Evolutionary conservation across 2,797 vertebrate genomes (phyloP).

Genomic region (Gorsachius magnificus): DNA sequence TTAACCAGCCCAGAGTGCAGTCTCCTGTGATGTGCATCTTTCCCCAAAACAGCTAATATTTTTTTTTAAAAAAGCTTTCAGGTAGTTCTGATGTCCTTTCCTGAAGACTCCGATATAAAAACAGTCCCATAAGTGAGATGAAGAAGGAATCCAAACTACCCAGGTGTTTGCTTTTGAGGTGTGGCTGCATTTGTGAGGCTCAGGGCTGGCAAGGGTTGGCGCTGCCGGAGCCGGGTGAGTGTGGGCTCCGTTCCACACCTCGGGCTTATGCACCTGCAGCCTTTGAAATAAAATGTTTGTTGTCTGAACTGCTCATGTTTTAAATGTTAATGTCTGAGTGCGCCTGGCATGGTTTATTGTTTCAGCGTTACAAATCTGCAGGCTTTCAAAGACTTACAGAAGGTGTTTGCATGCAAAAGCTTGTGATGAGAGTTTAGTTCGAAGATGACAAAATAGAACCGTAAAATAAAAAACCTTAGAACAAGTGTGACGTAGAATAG

Average conservation of each 20-base stretch:
- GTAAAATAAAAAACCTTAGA: background rate
- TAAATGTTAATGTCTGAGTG: background rate
- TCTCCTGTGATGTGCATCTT: background rate
- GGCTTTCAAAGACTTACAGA: rapidly evolving
- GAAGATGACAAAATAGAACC: background rate
- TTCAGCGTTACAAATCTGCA: background rate
- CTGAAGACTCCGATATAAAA: background rate
- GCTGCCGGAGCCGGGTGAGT: background rate
- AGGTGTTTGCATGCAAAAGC: background rate
- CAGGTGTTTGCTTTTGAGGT: background rate
- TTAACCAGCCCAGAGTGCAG: rapidly evolving
- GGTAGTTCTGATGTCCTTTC: rapidly evolving
- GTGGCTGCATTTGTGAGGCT: background rate
- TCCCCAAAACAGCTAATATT: background rate
- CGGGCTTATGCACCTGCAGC: background rate
- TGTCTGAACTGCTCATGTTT: background rate
- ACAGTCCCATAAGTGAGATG: background rate
- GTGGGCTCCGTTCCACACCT: rapidly evolving
- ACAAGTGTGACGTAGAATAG: rapidly evolving
- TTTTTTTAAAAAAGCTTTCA: background rate
- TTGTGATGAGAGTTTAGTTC: background rate
- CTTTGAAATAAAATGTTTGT: background rate
- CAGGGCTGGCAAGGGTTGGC: background rate
- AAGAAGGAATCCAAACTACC: background rate
- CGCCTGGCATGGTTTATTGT: background rate